A percentile compares a stretch with the other conserved stretches of the same genome.
phyloP scores from a whole-genome alignment of 92 coral and sea anemone genomes.

The Bergia puertoricense region DNA sequence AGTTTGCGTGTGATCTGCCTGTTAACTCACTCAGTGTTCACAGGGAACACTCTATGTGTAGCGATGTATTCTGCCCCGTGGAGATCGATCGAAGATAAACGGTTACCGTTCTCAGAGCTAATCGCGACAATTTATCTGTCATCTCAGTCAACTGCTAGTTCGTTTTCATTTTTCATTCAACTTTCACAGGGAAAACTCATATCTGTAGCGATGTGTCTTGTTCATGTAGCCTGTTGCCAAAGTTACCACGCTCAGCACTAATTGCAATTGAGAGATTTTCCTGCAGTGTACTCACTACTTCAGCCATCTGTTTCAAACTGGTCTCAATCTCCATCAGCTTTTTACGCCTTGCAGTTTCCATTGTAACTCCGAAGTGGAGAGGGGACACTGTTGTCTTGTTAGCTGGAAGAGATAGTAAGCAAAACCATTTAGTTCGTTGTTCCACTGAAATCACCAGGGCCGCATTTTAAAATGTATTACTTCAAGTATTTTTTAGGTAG shows the following conservation, averaged over 20 bases:
- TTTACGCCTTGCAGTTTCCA: background rate
- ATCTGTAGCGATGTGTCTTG: background rate
- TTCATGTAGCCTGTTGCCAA: background rate
- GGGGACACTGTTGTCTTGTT: conserved; percentile 5
- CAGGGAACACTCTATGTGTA: no score
- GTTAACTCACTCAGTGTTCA: no score
- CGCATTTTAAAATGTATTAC: no score
- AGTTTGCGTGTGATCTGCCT: no score
- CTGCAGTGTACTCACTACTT: background rate
- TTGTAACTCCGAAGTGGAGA: background rate
- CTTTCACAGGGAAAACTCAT: background rate
- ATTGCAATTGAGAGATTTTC: background rate
- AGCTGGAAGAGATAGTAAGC: background rate
- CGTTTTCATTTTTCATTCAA: no score
- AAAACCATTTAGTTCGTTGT: background rate
- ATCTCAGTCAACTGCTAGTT: no score
- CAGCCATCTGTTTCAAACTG: background rate
- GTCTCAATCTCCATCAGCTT: background rate
- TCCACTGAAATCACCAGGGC: no score
- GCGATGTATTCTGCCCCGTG: no score
- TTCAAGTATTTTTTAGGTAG: background rate
- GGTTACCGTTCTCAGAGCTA: no score
- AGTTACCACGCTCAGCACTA: background rate
- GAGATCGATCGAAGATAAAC: no score
- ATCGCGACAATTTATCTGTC: no score